phyloP scores from a whole-genome alignment of 2,797 vertebrate genomes.

The Aeoliscus strigatus region DNA sequence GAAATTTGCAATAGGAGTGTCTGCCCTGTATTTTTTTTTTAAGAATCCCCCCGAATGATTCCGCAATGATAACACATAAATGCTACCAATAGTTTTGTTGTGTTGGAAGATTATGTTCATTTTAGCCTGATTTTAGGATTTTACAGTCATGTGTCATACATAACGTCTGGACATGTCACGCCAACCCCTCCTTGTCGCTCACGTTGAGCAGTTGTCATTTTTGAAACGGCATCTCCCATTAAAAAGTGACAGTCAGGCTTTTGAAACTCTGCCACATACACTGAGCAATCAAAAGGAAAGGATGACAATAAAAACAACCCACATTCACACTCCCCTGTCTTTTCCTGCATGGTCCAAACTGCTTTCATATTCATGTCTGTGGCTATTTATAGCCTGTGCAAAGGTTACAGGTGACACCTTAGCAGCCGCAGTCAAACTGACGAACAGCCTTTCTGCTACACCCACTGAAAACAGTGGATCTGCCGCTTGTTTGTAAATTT shows the following conservation, averaged over 20 bases:
- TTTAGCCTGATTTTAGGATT: too few relatives aligned
- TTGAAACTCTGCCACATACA: constrained; percentile 7
- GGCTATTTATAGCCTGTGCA: too few relatives aligned
- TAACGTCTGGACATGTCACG: too few relatives aligned
- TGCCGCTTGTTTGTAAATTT: constrained; percentile 4
- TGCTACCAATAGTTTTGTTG: too few relatives aligned
- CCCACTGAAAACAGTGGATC: too few relatives aligned
- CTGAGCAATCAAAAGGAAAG: constrained; percentile 1
- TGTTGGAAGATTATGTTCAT: too few relatives aligned
- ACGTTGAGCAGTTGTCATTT: constrained; percentile 19
- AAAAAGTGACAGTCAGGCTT: constrained; percentile 1
- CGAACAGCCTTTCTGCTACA: neutral
- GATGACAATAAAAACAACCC: constrained; percentile 5
- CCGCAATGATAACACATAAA: too few relatives aligned
- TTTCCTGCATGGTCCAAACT: neutral
- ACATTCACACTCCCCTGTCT: neutral
- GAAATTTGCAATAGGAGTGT: neutral
- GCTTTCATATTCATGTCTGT: too few relatives aligned
- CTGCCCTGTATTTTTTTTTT: too few relatives aligned
- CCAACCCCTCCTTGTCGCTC: too few relatives aligned
- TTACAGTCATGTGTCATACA: too few relatives aligned
- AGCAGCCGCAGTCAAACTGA: neutral
- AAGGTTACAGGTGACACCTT: neutral
- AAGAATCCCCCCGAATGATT: too few relatives aligned
- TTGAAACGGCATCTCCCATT: constrained; percentile 12